Evolutionary conservation across 1,140 invertebrate genomes (phyloP).

Genomic region (Daktulosphaira vitifoliae): DNA sequence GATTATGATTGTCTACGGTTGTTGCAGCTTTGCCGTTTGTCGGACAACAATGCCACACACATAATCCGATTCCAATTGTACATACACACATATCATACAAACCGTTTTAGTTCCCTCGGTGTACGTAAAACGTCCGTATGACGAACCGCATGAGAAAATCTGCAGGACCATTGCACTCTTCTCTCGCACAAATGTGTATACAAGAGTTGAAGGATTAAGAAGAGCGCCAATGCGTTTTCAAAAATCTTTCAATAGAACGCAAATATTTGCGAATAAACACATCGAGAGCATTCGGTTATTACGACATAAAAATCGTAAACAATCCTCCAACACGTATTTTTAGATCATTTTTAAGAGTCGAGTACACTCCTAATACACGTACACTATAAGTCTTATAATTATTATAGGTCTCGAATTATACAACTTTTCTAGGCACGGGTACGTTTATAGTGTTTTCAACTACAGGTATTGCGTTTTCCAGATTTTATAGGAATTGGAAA

Average conservation of each 20-base stretch:
- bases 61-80: conserved; percentile 30
- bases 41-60: conserved; percentile 21
- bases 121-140: not conserved
- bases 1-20: conserved; percentile 16
- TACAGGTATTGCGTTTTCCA: too few relatives aligned
- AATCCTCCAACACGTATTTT: too few relatives aligned
- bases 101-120: not conserved
- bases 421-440: too few relatives aligned
- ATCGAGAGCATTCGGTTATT: not conserved
- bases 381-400: too few relatives aligned
- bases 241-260: not conserved
- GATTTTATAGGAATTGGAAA: too few relatives aligned
- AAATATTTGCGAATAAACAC: conserved; percentile 16
- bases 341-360: too few relatives aligned
- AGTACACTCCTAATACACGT: too few relatives aligned
- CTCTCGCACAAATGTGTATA: not conserved
- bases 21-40: not conserved
- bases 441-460: too few relatives aligned
- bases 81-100: not conserved
- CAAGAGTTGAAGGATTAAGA: not conserved
- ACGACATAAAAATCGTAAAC: conserved; percentile 7
- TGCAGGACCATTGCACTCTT: not conserved
- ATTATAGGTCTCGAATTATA: too few relatives aligned
- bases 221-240: not conserved
- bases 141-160: too few relatives aligned